A percentile compares a stretch with the other conserved stretches of the same genome.
These are phyloP conservation scores for Notamacropus eugenii DNA, from an alignment of 2,797 vertebrate species.

Conservation along the genomic window DNA sequence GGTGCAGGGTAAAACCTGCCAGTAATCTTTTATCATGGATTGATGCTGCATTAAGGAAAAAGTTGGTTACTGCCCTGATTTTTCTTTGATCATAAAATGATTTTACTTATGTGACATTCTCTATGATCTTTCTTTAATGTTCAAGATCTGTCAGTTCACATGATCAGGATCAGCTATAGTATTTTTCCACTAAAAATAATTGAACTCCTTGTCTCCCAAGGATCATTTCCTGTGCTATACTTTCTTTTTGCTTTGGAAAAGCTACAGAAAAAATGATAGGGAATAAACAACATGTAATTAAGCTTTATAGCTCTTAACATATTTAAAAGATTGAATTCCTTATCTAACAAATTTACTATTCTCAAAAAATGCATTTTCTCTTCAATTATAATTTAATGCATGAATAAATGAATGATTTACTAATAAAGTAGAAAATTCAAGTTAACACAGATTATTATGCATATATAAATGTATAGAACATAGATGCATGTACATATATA, in stretches of 20 bases:
- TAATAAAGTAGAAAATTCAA: background rate
- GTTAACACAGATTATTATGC: background rate
- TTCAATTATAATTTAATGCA: constrained; percentile 26
- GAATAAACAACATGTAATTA: background rate
- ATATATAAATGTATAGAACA: background rate
- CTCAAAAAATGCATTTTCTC: background rate
- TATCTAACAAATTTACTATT: background rate
- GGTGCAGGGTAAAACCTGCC: background rate
- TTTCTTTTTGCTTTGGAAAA: background rate
- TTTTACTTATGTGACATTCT: background rate
- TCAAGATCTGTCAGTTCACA: background rate
- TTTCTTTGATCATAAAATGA: background rate
- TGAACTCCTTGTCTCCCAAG: background rate
- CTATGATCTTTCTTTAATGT: background rate
- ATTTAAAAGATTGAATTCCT: background rate
- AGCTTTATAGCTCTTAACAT: background rate
- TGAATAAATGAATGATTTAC: background rate
- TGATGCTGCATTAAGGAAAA: background rate
- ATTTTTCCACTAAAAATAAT: background rate
- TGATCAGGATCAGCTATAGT: background rate
- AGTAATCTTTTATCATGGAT: too few species aligned
- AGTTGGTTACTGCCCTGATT: background rate
- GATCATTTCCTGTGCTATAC: background rate
- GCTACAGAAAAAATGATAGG: background rate
- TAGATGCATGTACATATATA: too few species aligned